Conservation (phyloP, 2,888 invertebrate species). For the Agrochola lota region DNA sequence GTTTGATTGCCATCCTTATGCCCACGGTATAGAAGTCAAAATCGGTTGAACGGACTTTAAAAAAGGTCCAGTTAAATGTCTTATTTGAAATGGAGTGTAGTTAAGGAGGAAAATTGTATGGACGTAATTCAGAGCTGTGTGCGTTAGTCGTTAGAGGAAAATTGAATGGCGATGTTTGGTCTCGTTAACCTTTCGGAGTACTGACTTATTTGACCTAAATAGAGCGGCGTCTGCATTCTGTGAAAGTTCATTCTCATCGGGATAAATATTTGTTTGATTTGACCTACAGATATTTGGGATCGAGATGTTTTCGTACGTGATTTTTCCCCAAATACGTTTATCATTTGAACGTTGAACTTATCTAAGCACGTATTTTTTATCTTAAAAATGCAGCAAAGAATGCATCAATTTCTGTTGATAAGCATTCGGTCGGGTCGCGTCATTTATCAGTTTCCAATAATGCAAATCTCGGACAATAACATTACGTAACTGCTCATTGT, state of each 20-base stretch:
- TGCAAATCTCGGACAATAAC: constrained; percentile 42
- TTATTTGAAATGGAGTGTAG: neutral
- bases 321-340: neutral
- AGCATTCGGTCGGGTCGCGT: constrained; percentile 28
- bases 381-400: neutral
- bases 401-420: constrained; percentile 25
- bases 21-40: no score
- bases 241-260: constrained; percentile 19
- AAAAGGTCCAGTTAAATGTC: no score
- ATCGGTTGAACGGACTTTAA: no score
- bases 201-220: constrained; percentile 38
- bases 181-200: constrained; percentile 21
- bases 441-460: constrained; percentile 54
- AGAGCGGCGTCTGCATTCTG: neutral
- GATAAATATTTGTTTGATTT: constrained; percentile 30
- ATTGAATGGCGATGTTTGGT: constrained; percentile 9
- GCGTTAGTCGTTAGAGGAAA: constrained; percentile 19
- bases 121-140: neutral
- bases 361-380: constrained; percentile 29
- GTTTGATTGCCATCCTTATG: no score
- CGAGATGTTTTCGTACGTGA: constrained; percentile 8
- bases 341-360: constrained; percentile 4
- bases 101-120: neutral
- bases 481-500: constrained; percentile 63
- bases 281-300: constrained; percentile 26